Percentiles rank a stretch among this genome's conserved stretches.
Evolutionary conservation across 2,888 invertebrate genomes (phyloP).

Genomic region (Trachelus iudaicus): DNA sequence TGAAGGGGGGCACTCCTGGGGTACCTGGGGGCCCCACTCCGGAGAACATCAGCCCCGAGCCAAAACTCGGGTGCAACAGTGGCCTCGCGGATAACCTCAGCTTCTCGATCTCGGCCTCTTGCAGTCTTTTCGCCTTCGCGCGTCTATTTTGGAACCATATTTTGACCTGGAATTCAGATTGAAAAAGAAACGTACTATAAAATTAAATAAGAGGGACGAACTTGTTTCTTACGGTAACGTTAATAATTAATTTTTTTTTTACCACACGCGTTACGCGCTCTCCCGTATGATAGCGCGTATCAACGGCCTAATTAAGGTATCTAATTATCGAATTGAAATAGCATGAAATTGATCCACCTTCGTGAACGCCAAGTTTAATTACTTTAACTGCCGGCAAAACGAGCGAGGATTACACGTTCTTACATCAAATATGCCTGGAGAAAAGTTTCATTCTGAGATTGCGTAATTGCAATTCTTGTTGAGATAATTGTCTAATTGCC

Average conservation of each 20-base stretch:
- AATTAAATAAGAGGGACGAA: background rate
- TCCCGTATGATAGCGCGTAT: background rate
- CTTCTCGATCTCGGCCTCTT: constrained; percentile 95
- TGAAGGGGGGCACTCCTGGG: constrained; percentile 71
- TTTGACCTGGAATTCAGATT: constrained; percentile 72
- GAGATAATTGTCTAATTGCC: background rate
- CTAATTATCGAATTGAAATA: background rate
- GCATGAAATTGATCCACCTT: background rate
- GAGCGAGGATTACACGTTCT: background rate
- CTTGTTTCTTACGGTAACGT: background rate
- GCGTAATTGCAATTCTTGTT: background rate
- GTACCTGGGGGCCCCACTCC: constrained; percentile 72
- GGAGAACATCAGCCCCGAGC: constrained; percentile 69
- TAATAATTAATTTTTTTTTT: background rate
- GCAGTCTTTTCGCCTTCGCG: constrained; percentile 96
- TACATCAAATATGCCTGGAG: background rate
- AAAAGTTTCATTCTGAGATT: background rate
- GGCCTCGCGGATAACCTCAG: constrained; percentile 86
- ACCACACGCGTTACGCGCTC: background rate
- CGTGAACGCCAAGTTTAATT: background rate
- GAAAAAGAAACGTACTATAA: constrained; percentile 13
- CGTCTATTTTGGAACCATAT: constrained; percentile 83
- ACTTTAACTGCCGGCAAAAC: background rate
- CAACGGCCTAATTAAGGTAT: background rate
- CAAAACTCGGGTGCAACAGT: constrained; percentile 79